Conservation (phyloP, 1,140 invertebrate genomes). For the Dendrolimus kikuchii region DNA sequence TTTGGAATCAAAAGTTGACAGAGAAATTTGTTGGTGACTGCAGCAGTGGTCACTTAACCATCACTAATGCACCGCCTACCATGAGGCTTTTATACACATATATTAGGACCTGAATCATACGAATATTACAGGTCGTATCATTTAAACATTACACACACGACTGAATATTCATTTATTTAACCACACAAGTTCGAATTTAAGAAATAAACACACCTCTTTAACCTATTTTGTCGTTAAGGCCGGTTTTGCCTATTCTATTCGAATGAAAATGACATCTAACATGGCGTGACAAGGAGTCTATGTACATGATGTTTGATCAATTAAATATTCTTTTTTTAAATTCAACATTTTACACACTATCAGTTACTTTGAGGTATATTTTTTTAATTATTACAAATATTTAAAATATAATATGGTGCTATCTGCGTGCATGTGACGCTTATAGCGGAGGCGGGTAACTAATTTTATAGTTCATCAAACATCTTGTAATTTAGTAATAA, state of each 20-base stretch:
- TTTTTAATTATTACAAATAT: constrained; percentile 31
- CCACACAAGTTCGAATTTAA: constrained; percentile 12
- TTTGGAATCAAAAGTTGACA: no score
- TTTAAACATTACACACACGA: constrained; percentile 3
- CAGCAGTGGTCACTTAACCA: no score
- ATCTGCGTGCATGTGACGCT: constrained; percentile 23
- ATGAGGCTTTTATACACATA: no score
- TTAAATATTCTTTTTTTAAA: constrained; percentile 22
- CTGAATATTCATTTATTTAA: constrained; percentile 4
- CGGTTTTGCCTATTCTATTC: constrained; percentile 62
- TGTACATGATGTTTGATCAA: constrained; percentile 60
- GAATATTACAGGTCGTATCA: no score
- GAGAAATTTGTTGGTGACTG: no score
- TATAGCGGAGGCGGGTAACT: constrained; percentile 7
- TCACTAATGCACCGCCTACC: no score
- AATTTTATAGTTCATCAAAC: constrained; percentile 41
- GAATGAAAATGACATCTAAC: constrained; percentile 34
- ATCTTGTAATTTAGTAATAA: constrained; percentile 40
- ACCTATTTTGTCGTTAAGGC: constrained; percentile 52
- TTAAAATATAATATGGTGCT: constrained; percentile 23
- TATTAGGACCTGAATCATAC: no score
- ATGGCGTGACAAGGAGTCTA: constrained; percentile 27
- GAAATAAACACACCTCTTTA: constrained; percentile 32
- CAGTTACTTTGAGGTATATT: constrained; percentile 49
- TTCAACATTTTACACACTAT: constrained; percentile 23